phyloP scores from a whole-genome alignment of 2,113 vertebrate species.

The Albula goreensis region DNA sequence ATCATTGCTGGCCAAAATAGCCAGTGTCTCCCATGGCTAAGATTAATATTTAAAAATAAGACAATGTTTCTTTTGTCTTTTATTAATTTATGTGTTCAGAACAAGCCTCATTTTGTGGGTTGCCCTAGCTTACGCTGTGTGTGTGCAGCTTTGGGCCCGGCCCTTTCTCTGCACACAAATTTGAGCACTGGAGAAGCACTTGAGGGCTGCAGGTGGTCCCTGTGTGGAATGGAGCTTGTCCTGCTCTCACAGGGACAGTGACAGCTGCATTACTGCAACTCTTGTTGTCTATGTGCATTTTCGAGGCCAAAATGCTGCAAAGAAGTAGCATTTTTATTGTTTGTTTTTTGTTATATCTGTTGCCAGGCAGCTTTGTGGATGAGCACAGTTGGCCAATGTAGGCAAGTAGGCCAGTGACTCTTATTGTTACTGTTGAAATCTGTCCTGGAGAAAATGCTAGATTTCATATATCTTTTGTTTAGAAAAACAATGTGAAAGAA shows the following conservation, averaged over 20 bases:
- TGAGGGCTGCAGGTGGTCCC: slow-evolving; percentile 52
- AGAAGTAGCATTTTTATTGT: not conserved
- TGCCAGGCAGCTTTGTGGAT: not conserved
- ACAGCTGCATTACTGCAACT: slow-evolving; percentile 29
- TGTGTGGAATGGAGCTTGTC: slow-evolving; percentile 55
- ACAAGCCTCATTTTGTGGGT: not conserved
- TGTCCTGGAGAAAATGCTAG: not conserved
- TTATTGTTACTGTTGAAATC: not conserved
- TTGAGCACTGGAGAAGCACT: slow-evolving; percentile 22
- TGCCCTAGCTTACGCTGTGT: not conserved
- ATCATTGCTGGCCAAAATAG: not conserved
- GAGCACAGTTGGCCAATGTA: not conserved
- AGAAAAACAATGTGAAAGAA: too few species aligned
- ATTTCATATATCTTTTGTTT: not conserved
- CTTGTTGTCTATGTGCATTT: slow-evolving; percentile 36
- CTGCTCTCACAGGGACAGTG: slow-evolving; percentile 32
- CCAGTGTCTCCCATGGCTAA: slow-evolving; percentile 4
- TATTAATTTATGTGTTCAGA: not conserved
- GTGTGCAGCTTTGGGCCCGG: too few species aligned
- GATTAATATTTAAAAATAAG: slow-evolving; percentile 15
- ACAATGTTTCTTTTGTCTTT: slow-evolving; percentile 17
- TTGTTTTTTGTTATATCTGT: slow-evolving; percentile 7
- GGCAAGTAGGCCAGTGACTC: not conserved
- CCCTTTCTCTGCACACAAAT: not conserved
- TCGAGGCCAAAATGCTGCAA: slow-evolving; percentile 24